phyloP scores from a whole-genome alignment of 2,888 invertebrate species.

The Trichacis sp. region DNA sequence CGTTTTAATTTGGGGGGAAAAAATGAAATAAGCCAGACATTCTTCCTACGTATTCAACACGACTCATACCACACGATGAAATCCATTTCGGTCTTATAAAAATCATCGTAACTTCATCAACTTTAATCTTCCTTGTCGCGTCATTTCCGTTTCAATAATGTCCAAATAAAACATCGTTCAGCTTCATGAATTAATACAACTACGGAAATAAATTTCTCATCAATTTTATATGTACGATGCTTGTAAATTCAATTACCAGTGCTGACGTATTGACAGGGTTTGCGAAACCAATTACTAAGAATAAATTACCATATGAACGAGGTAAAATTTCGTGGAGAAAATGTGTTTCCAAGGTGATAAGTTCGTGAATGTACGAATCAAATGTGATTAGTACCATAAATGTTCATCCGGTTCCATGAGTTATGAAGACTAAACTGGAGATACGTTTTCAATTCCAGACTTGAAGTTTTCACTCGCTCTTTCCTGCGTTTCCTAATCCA shows the following conservation, averaged over 20 bases:
- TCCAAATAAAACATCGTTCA: too few species aligned
- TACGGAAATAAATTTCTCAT: too few species aligned
- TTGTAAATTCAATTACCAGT: too few species aligned
- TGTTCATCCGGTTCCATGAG: background rate
- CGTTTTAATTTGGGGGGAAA: constrained; percentile 37
- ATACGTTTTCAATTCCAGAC: constrained; percentile 5
- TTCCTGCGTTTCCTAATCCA: background rate
- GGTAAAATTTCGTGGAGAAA: too few species aligned
- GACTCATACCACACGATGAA: constrained; percentile 7
- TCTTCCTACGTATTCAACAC: constrained; percentile 13
- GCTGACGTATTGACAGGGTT: too few species aligned
- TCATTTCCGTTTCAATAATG: too few species aligned
- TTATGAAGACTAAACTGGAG: background rate
- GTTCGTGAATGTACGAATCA: background rate
- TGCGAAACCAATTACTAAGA: too few species aligned
- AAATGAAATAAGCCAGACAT: constrained; percentile 31
- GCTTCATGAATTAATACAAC: too few species aligned
- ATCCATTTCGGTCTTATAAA: constrained; percentile 6
- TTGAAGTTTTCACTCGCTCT: background rate
- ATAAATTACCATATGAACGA: too few species aligned
- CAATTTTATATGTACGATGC: too few species aligned
- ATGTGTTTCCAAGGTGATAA: background rate
- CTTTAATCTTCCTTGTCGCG: constrained; percentile 5
- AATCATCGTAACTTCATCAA: constrained; percentile 6
- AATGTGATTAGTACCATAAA: background rate